Base-by-base conservation (phyloP, 2,888 invertebrate genomes). In the Helleia helle region DNA sequence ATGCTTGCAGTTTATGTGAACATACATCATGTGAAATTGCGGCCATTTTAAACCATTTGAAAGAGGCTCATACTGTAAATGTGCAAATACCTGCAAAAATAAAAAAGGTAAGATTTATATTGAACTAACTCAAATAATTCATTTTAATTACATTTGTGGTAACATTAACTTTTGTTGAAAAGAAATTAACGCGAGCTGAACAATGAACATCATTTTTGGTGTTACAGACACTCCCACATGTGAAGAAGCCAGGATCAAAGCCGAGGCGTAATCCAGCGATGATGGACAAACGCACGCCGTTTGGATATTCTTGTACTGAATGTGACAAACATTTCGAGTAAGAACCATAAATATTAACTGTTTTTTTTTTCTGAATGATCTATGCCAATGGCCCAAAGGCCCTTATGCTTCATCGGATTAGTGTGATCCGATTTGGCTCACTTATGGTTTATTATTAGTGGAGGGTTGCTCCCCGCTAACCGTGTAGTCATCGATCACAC, bases 311-410 rank as follows among this genome's bases (percentile, higher is more conserved):
- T 0, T 79, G 77, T 39, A 42, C 51, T 0, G 69, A 75, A 39
- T 77, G 77, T 42, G 55, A 71, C 31, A 62, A 63, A 45, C 62
- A 54, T 48, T 77, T 77, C 45, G 59, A 63, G 77, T 77, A 24
- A 72, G 76, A 67, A 43, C 6, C n/a, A 13, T 15, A 27, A 36
- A 9, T 18, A 30, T 22, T n/a, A n/a, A n/a, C n/a, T n/a, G n/a
- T n/a, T n/a, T n/a, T n/a, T n/a, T n/a, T n/a, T n/a, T n/a, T n/a
- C n/a, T n/a, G n/a, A n/a, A n/a, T n/a, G n/a, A n/a, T n/a, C n/a
- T n/a, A n/a, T n/a, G n/a, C n/a, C n/a, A n/a, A n/a, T n/a, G n/a
- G n/a, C n/a, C n/a, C n/a, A n/a, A n/a, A n/a, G n/a, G n/a, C n/a
- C n/a, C n/a, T n/a, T n/a, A n/a, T n/a, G n/a, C n/a, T n/a, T n/a